Evolutionary conservation across 2,797 vertebrate species (phyloP), one percentile per base, ranked within the genome.

Genomic region (Sebastolobus altivelis): DNA sequence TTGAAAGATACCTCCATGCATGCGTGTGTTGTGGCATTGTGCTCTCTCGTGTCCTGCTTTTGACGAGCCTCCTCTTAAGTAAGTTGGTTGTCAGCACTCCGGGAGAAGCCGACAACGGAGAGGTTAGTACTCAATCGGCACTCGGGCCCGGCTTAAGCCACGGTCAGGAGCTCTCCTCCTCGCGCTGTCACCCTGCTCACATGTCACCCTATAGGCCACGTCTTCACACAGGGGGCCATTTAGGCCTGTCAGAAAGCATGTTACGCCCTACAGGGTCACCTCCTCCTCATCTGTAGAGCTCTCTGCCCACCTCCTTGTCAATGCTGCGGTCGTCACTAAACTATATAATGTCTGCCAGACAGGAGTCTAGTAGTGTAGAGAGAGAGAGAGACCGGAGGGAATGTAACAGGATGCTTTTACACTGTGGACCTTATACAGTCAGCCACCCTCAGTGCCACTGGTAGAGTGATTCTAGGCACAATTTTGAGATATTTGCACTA

Each of bases 21-120:
- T 63, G 56, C 52, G 54, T 43, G 35, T 38, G 49, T n/a, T 76
- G 73, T 80, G 52, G 49, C 29, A 25, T 68, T 76, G 68, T 65
- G 66, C 74, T 65, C 61, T 65, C 61, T 16, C 63, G 49, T 38
- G 54, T 52, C 60, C 62, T 73, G 62, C 5, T 85, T 80, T 78
- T 73, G 40, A 89, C 22, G 4, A 77, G 67, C 75, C 66, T 87
- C 55, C 65, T 60, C 72, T 81, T 33, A 59, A 80, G 75, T 59
- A 70, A 80, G 79, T 55, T 62, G 65, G 83, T 62, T 88, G 80
- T 93, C 90, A 91, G 76, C 91, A 62, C 86, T 77, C 35, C 20
- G 60, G 31, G 61, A 72, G 63, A 75, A 74, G 79, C 52, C 16
- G 81, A 87, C 22, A 75, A 90, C 87, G 82, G 87, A 75, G 40